Percentiles rank a stretch among this genome's conserved stretches.
Conservation (phyloP, 2,797 vertebrate genomes). For the Oreochromis grahami region DNA sequence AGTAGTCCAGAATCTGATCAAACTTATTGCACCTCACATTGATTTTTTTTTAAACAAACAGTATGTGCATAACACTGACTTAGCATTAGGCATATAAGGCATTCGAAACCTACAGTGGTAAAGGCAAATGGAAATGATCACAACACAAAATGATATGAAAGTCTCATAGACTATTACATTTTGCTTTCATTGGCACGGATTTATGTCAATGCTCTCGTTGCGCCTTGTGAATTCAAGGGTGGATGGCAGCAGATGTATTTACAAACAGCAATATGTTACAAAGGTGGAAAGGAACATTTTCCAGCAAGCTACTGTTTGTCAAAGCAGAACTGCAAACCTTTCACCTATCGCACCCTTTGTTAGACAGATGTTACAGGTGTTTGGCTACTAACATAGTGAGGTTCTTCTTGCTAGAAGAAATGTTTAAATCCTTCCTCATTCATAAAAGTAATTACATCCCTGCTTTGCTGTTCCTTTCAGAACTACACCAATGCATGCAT, state of each 20-base stretch:
- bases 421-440: neutral
- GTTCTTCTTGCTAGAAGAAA: neutral
- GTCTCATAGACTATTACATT: conserved; percentile 9
- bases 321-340: conserved; percentile 6
- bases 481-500: neutral
- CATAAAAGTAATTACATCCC: neutral
- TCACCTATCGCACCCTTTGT: neutral
- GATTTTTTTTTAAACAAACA: conserved; percentile 35
- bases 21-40: conserved; percentile 44
- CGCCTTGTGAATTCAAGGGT: conserved; percentile 45
- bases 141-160: conserved; percentile 11
- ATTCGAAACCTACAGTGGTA: conserved; percentile 31
- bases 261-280: conserved; percentile 7
- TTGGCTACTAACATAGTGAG: conserved; percentile 36
- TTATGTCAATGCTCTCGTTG: conserved; percentile 44
- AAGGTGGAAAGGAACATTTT: neutral
- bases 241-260: conserved; percentile 46
- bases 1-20: conserved; percentile 12
- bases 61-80: conserved; percentile 66
- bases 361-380: neutral
- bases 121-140: conserved; percentile 24
- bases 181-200: conserved; percentile 68
- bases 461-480: neutral
- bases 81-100: conserved; percentile 44
- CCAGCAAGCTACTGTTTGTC: neutral